Evolutionary conservation across 2,797 vertebrate species (phyloP).

Genomic region (Tenualosa thibaudeaui): DNA sequence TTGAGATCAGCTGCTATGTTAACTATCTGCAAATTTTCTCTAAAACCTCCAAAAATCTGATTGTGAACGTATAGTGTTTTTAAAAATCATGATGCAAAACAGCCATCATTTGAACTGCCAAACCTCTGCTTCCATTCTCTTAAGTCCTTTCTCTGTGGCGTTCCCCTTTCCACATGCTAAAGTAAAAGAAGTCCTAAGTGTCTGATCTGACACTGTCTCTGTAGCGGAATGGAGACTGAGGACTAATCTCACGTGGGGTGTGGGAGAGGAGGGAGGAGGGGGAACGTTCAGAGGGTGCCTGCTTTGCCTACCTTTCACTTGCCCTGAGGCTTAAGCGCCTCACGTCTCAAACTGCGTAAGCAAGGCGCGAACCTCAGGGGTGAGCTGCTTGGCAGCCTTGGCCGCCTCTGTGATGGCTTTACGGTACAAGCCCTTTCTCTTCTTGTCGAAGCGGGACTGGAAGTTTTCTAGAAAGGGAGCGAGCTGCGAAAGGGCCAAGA

Average conservation of each 20-base stretch:
- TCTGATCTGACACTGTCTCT: conserved; percentile 39
- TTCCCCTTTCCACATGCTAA: conserved; percentile 16
- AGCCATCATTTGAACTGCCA: neutral
- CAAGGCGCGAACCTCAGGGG: conserved; percentile 93
- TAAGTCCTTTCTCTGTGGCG: neutral
- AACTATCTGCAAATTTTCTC: neutral
- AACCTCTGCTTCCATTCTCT: neutral
- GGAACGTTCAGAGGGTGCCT: conserved; percentile 24
- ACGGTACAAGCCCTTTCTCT: conserved; percentile 97
- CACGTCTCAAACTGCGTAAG: conserved; percentile 98
- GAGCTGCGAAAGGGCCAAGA: conserved; percentile 90
- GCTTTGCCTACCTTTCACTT: conserved; percentile 52
- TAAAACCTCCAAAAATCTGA: neutral
- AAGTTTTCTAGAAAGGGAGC: conserved; percentile 98
- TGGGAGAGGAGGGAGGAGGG: conserved; percentile 31
- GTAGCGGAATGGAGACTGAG: conserved; percentile 40
- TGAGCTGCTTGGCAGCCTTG: conserved; percentile 94
- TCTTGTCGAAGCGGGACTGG: conserved; percentile 96
- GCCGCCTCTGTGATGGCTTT: conserved; percentile 97
- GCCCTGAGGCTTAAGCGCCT: conserved; percentile 54
- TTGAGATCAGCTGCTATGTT: neutral
- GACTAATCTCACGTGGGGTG: conserved; percentile 20
- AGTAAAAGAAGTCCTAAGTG: conserved; percentile 42
- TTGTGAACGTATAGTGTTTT: conserved; percentile 11
- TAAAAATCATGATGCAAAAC: conserved; percentile 22